Base-by-base conservation (phyloP, 2,113 vertebrate genomes). In the Carettochelys insculpta region DNA sequence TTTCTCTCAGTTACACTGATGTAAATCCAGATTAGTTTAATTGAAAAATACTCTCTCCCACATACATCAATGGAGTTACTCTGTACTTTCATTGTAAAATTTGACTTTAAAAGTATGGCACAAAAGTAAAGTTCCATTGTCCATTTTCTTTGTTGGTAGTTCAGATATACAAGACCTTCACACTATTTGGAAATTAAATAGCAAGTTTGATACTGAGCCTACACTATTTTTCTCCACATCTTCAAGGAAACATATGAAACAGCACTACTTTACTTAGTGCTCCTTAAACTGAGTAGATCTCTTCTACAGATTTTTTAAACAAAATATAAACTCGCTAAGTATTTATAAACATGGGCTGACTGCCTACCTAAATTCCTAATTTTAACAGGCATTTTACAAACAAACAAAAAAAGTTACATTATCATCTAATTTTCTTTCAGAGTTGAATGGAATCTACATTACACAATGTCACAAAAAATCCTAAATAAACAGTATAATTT, bases 91-190 rank as follows among this genome's bases (percentile, higher is more conserved):
- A 65, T 65, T 65, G 58, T 65, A n/a, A 65, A 61, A 65, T 65
- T n/a, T 34, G 16, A 65, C 34, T 3, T 65, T 65, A 65, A 34
- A 65, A 65, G 16, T 65, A 65, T 34, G 34, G 58, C 31, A 19
- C 34, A 65, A 65, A n/a, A 65, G 58, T 19, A 65, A 86, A 92
- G 79, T 73, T 87, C 34, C 88, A 52, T 50, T 3, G 73, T 80
- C 94, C 75, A 19, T 90, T 95, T 93, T 92, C 92, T 92, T 93
- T 71, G 48, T 56, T 90, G 90, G 88, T 85, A 92, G 93, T 94
- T 38, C 2, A 92, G 77, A 93, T 61, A 20, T 12, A 80, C 12
- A 1, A 11, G 19, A 51, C 51, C 58, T 41, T 34, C 75, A 1
- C 73, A 77, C 87, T 85, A 89, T 90, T 19, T 93, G 93, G 61